Percentiles rank a stretch among this genome's conserved stretches.
phyloP scores from a whole-genome alignment of 2,888 invertebrate species.

The Caenorhabditis sp. region DNA sequence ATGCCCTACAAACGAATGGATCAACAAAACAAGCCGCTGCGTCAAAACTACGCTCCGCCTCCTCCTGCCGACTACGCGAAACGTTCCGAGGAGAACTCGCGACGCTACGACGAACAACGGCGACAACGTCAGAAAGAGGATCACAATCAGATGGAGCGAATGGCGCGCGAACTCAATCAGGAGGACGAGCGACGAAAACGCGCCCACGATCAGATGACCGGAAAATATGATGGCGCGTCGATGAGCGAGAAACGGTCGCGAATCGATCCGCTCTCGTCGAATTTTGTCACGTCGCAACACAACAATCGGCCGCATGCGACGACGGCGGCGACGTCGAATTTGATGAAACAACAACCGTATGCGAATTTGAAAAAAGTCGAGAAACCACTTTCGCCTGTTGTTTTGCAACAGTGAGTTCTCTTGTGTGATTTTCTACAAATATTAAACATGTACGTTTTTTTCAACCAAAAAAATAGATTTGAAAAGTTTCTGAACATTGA shows the following conservation, averaged over 20 bases:
- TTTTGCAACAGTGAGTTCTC: background rate
- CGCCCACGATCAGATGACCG: conserved; percentile 39
- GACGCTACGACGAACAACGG: background rate
- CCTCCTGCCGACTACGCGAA: background rate
- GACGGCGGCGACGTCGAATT: background rate
- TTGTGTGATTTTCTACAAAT: too few relatives aligned
- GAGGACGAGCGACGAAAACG: conserved; percentile 48
- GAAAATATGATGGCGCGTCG: conserved; percentile 16
- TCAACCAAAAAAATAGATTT: too few relatives aligned
- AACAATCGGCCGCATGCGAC: background rate
- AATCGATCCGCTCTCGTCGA: conserved; percentile 26
- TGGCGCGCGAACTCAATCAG: conserved; percentile 18
- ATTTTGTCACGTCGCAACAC: conserved; percentile 26
- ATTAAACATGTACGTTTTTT: too few relatives aligned
- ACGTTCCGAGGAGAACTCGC: background rate
- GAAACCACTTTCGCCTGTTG: background rate
- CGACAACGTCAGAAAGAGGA: background rate
- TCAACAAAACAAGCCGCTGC: background rate
- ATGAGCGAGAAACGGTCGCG: conserved; percentile 30
- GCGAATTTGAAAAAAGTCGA: background rate
- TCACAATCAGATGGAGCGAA: background rate
- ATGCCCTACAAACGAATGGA: background rate
- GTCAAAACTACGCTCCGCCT: background rate
- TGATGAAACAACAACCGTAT: background rate
- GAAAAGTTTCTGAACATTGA: too few relatives aligned